Base-by-base conservation (phyloP, 2,797 vertebrate genomes). In the Diglossa cyanea region DNA sequence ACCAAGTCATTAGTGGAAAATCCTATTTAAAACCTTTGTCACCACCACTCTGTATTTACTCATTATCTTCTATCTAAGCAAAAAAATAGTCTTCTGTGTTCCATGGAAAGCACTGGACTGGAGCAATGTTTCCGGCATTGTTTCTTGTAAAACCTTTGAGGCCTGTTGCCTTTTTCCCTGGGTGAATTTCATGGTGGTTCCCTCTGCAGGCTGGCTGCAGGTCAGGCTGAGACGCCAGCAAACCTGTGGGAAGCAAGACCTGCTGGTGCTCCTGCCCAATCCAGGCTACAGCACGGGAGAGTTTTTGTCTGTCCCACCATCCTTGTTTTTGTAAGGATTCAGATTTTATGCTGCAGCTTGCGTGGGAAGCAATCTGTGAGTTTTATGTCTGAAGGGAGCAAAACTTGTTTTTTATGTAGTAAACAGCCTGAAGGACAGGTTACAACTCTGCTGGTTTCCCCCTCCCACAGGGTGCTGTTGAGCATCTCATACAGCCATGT, bases 1-100 rank as follows among this genome's bases (percentile, higher is more conserved):
- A 61, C 47, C 18, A 62, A 84, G 54, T 94, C 70, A 53, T 44
- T 44, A 42, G 37, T 78, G 73, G 79, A 95, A 90, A 93, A 72
- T 62, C 28, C 35, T 78, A 28, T 88, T 93, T 88, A 68, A 93
- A 93, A 55, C 37, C 55, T 74, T 25, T 66, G 33, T 81, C 82
- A 14, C 40, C 37, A 53, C 23, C 39, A 8, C 26, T 44, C 50
- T 62, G 5, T 71, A 10, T 90, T 84, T 88, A 65, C 21, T 94
- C 70, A 66, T 24, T 26, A 2, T 70, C 55, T 78, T 90, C 66
- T 82, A 3, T 67, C 30, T 30, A 65, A 80, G 47, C 7, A 42
- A 60, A 74, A 74, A 80, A 67, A 35, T 6, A 79, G 28, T 28
- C 24, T 47, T 85, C 80, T 0, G 0, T 66, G 87, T 95, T 86